phyloP scores from a whole-genome alignment of 2,113 vertebrate species.

The Sceloporus tristichus region DNA sequence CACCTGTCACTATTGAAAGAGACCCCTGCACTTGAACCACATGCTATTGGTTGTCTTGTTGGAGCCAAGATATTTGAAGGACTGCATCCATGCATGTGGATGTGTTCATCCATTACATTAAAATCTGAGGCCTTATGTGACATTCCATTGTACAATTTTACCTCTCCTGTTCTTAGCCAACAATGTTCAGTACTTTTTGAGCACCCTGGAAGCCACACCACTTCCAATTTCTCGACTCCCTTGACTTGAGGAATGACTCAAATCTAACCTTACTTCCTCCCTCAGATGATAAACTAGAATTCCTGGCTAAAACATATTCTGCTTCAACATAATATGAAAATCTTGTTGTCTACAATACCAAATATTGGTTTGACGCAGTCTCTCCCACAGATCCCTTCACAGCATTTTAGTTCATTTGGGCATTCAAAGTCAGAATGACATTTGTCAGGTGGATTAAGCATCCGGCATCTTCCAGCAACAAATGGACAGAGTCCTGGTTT shows the following conservation, averaged over 20 bases:
- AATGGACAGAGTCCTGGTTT: conserved; percentile 21
- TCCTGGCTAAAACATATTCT: not conserved
- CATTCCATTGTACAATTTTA: not conserved
- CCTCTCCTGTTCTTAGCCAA: not conserved
- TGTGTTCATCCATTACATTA: too few relatives aligned
- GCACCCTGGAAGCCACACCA: not conserved
- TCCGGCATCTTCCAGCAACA: conserved; percentile 22
- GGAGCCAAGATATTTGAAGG: too few relatives aligned
- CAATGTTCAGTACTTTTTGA: not conserved
- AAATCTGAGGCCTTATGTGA: not conserved
- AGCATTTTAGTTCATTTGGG: not conserved
- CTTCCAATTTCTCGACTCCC: not conserved
- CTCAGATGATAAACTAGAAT: not conserved
- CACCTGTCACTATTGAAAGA: too few relatives aligned
- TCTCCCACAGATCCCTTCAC: conserved; percentile 23
- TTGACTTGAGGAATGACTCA: not conserved
- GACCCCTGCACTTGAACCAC: too few relatives aligned
- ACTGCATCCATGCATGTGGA: too few relatives aligned
- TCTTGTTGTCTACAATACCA: conserved; percentile 2
- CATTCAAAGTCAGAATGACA: conserved; percentile 5
- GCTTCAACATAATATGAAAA: not conserved
- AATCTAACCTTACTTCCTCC: too few relatives aligned
- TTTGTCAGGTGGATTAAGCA: conserved; percentile 5
- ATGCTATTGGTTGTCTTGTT: too few relatives aligned
- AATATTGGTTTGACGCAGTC: not conserved